Evolutionary conservation across 2,888 invertebrate species (phyloP).

Genomic region (Stomorhina lunata): DNA sequence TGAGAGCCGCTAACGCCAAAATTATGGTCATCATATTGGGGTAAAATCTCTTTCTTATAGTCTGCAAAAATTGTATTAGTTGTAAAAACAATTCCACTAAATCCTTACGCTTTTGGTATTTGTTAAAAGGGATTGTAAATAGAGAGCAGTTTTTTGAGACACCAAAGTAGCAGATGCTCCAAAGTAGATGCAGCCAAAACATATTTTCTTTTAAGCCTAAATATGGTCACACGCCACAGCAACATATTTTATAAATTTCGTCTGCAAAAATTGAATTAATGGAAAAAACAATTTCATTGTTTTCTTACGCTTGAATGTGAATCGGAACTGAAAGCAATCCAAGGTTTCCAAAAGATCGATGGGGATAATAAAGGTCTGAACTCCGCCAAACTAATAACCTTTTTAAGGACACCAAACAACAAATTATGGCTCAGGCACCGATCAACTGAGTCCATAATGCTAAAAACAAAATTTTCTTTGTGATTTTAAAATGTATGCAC

Average conservation of each 20-base stretch:
- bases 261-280: constrained; percentile 50
- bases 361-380: no score
- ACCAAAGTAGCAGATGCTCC: no score
- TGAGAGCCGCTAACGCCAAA: background rate
- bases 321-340: background rate
- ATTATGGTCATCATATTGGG: background rate
- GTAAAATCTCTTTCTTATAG: background rate
- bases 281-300: constrained; percentile 57
- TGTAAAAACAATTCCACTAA: constrained; percentile 46
- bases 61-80: constrained; percentile 49
- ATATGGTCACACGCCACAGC: background rate
- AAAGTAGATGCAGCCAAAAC: no score
- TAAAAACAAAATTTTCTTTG: constrained; percentile 4
- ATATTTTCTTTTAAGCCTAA: no score
- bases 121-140: no score
- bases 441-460: constrained; percentile 21
- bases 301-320: constrained; percentile 48
- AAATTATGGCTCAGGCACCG: constrained; percentile 48
- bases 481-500: background rate
- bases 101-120: constrained; percentile 47
- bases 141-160: no score
- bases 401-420: background rate
- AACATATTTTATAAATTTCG: background rate
- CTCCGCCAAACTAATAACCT: background rate
- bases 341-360: no score